Evolutionary conservation across 2,113 vertebrate genomes (phyloP).

Genomic region (Callospermophilus lateralis): DNA sequence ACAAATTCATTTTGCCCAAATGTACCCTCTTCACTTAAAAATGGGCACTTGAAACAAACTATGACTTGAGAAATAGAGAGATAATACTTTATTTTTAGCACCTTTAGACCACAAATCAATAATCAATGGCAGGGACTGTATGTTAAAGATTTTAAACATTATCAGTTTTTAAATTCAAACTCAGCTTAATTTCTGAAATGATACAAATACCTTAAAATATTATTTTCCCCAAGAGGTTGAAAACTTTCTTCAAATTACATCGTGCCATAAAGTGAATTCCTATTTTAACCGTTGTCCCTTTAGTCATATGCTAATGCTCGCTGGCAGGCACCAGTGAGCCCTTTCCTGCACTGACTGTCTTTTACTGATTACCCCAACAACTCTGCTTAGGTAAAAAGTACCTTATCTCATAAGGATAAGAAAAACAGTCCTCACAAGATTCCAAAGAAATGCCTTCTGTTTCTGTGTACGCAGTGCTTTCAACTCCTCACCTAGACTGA

Average conservation of each 20-base stretch:
- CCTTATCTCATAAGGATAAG: not conserved
- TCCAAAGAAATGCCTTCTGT: not conserved
- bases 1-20: not conserved
- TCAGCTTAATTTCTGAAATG: not conserved
- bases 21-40: not conserved
- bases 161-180: not conserved
- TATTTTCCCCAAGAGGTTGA: not conserved
- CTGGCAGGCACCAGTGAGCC: not conserved
- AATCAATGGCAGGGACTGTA: not conserved
- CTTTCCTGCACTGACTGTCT: not conserved
- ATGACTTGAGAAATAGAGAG: not conserved
- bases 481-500: not conserved
- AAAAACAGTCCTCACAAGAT: not conserved
- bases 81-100: not conserved
- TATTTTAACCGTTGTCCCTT: not conserved
- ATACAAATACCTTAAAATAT: not conserved
- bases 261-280: not conserved
- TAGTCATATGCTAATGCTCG: not conserved
- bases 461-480: not conserved
- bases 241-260: not conserved
- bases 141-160: not conserved
- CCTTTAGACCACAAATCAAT: not conserved
- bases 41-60: not conserved
- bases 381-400: not conserved
- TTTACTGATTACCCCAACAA: not conserved